Evolutionary conservation across 2,113 vertebrate species (phyloP).

Genomic region (Ceyx melanurus): DNA sequence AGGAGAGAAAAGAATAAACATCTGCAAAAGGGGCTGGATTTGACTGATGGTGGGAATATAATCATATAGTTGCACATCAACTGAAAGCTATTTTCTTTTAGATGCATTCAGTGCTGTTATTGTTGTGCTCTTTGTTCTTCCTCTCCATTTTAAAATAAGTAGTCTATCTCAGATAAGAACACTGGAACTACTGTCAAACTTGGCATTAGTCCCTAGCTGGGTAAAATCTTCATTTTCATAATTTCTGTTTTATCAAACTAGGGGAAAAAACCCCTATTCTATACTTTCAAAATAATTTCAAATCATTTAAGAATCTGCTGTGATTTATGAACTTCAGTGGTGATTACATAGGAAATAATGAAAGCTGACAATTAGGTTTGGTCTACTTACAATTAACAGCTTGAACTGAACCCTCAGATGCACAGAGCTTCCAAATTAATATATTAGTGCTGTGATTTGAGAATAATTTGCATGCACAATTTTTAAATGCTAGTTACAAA

Average conservation of each 20-base stretch:
- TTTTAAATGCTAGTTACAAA: not conserved
- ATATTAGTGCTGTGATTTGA: not conserved
- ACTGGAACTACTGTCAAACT: not conserved
- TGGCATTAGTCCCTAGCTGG: not conserved
- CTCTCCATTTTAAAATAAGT: constrained; percentile 44
- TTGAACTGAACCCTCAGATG: not conserved
- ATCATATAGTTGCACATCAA: constrained; percentile 41
- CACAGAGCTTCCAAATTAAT: not conserved
- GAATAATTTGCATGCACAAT: not conserved
- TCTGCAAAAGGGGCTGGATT: constrained; percentile 66
- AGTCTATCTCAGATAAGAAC: not conserved
- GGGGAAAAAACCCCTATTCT: not conserved
- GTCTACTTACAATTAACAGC: not conserved
- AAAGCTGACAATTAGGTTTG: not conserved
- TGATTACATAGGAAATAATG: not conserved
- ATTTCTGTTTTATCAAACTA: not conserved
- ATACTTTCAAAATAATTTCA: not conserved
- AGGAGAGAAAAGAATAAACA: constrained; percentile 70
- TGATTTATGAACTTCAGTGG: not conserved
- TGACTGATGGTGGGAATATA: constrained; percentile 60
- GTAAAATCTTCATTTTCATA: not conserved
- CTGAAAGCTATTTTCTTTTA: constrained; percentile 61
- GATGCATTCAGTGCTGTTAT: constrained; percentile 26
- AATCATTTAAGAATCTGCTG: not conserved
- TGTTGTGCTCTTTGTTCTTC: constrained; percentile 30